Conservation (phyloP, 2,797 vertebrate genomes). For the Pangasius krempfi region DNA sequence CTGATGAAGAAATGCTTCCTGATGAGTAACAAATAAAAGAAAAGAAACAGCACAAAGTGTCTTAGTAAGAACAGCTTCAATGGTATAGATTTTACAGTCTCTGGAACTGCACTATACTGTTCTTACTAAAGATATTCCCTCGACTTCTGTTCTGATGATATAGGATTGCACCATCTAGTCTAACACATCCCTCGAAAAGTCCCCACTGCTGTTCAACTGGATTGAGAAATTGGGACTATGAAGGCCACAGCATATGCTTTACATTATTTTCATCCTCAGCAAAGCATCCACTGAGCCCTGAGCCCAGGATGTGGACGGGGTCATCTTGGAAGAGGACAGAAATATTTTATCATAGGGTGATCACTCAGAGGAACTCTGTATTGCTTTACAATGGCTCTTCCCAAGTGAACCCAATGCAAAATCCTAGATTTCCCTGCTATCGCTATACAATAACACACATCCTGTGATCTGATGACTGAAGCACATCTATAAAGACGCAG, state of each 20-base stretch:
- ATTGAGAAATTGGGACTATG: not conserved
- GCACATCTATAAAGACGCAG: slow-evolving; percentile 42
- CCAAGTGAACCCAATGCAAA: not conserved
- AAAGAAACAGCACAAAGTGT: not conserved
- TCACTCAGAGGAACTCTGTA: not conserved
- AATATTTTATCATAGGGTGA: not conserved
- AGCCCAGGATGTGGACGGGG: not conserved
- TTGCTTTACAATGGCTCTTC: not conserved
- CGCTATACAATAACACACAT: not conserved
- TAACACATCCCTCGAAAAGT: not conserved
- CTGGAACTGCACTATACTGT: not conserved
- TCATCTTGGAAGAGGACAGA: not conserved
- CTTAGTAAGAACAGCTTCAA: not conserved
- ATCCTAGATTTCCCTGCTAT: not conserved
- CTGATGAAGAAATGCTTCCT: not conserved
- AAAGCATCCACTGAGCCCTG: not conserved
- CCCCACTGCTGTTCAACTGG: not conserved
- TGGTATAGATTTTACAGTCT: not conserved
- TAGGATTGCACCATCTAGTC: not conserved
- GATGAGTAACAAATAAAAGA: not conserved
- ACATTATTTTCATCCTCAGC: not conserved
- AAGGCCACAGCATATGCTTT: not conserved
- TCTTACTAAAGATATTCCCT: not conserved
- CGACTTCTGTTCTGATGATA: not conserved
- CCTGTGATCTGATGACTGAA: slow-evolving; percentile 43